A percentile compares a stretch with the other conserved stretches of the same genome.
Conservation (phyloP, 92 coral and sea anemone genomes). For the Zoanthus gigantus region DNA sequence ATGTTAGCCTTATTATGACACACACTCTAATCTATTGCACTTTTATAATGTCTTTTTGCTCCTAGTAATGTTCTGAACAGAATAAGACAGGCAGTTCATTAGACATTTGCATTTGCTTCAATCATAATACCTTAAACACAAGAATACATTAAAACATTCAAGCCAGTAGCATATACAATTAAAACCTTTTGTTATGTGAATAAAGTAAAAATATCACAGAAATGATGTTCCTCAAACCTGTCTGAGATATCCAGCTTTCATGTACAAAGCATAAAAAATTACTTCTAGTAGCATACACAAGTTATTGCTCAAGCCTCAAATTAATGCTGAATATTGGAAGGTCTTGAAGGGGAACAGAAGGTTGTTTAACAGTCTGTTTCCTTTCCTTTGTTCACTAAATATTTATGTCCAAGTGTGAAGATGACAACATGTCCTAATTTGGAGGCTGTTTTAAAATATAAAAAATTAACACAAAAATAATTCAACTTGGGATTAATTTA, state of each 20-base stretch:
- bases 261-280: not conserved
- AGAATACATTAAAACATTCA: not conserved
- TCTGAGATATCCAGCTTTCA: not conserved
- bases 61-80: not conserved
- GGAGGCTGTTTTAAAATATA: not conserved
- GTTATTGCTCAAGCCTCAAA: not conserved
- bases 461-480: not conserved
- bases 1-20: not conserved
- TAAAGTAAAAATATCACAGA: not conserved
- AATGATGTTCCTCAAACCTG: not conserved
- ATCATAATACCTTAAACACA: not conserved
- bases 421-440: not conserved
- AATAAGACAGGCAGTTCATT: not conserved
- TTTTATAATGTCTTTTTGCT: not conserved
- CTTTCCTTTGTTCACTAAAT: conserved; percentile 1
- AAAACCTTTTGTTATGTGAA: not conserved
- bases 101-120: conserved; percentile 12
- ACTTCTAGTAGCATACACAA: not conserved
- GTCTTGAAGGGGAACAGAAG: not conserved
- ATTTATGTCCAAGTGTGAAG: not conserved
- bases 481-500: not conserved
- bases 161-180: not conserved
- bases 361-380: not conserved
- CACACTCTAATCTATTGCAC: not conserved
- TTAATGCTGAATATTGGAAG: not conserved